These are phyloP conservation scores for Periphyllus acericola DNA, from an alignment of 2,888 invertebrate species.

Conservation along the genomic window DNA sequence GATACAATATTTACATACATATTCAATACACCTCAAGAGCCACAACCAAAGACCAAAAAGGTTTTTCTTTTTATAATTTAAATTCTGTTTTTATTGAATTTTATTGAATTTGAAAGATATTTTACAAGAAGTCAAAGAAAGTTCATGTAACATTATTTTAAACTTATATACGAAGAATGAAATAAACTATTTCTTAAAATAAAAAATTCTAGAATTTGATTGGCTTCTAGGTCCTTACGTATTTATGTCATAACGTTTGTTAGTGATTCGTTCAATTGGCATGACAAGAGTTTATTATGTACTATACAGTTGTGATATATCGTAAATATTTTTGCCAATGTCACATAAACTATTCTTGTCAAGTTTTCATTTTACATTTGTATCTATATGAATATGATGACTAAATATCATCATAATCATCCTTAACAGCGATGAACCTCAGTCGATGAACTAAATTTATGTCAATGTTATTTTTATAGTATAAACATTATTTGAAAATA, in stretches of 20 bases:
- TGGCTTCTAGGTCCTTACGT: not conserved
- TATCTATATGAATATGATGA: not conserved
- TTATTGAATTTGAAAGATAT: no score
- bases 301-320: constrained; percentile 23
- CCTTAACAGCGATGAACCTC: not conserved
- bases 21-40: no score
- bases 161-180: not conserved
- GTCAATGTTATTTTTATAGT: constrained; percentile 29
- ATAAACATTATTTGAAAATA: not conserved
- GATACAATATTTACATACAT: no score
- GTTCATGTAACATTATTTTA: no score
- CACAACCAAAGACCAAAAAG: no score
- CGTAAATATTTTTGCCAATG: constrained; percentile 27
- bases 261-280: constrained; percentile 17
- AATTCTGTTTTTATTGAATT: not conserved
- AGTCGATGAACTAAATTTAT: constrained; percentile 50
- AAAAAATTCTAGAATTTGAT: not conserved
- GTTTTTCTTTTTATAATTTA: no score
- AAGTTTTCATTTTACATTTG: constrained; percentile 28
- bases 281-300: constrained; percentile 36
- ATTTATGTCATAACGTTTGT: constrained; percentile 29
- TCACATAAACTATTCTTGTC: constrained; percentile 50
- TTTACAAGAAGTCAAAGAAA: no score
- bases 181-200: not conserved
- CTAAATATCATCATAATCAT: not conserved